Evolutionary conservation across 2,888 invertebrate species (phyloP).

Genomic region (Tachina fera): DNA sequence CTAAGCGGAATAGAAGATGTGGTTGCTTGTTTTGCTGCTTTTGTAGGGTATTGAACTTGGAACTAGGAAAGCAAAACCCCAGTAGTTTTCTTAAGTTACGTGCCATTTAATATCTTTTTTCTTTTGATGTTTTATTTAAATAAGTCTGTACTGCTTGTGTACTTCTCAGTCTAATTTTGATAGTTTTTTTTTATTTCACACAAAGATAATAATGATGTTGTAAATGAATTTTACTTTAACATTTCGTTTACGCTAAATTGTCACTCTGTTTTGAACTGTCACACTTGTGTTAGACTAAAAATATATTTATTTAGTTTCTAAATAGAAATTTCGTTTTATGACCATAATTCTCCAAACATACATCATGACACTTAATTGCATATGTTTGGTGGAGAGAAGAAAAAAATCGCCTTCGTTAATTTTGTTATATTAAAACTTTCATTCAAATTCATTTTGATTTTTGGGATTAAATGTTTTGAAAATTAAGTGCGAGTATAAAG

Average conservation of each 20-base stretch:
- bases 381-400: neutral
- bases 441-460: slow-evolving; percentile 16
- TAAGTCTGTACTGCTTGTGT: neutral
- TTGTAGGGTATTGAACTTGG: slow-evolving; percentile 69
- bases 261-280: slow-evolving; percentile 52
- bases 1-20: slow-evolving; percentile 2
- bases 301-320: neutral
- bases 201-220: slow-evolving; percentile 40
- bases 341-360: slow-evolving; percentile 22
- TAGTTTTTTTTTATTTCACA: slow-evolving; percentile 8
- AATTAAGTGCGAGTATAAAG: neutral
- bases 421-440: slow-evolving; percentile 2
- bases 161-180: slow-evolving; percentile 3
- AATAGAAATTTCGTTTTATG: slow-evolving; percentile 16
- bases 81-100: slow-evolving; percentile 69
- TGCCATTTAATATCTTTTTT: slow-evolving; percentile 65
- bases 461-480: slow-evolving; percentile 23
- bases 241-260: slow-evolving; percentile 40
- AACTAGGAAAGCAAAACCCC: slow-evolving; percentile 40
- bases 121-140: slow-evolving; percentile 49
- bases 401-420: slow-evolving; percentile 44
- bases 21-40: slow-evolving; percentile 5
- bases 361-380: slow-evolving; percentile 19
- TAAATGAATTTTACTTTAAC: slow-evolving; percentile 10
- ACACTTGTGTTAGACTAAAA: slow-evolving; percentile 2